phyloP scores from a whole-genome alignment of 2,888 invertebrate genomes.

The Dusona sp. region DNA sequence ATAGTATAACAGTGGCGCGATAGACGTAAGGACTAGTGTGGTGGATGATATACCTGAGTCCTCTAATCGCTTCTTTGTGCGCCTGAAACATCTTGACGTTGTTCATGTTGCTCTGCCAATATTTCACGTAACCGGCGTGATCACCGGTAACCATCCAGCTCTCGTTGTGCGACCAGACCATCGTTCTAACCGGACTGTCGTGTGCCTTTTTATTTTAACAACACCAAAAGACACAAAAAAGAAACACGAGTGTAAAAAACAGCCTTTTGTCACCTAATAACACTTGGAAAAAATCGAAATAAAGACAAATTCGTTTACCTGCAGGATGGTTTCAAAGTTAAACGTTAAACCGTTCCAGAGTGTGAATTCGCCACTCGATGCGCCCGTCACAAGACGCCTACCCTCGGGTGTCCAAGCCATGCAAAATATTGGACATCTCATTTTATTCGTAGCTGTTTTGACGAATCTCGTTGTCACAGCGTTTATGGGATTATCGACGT shows the following conservation, averaged over 20 bases:
- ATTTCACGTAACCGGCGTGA: conserved; percentile 99
- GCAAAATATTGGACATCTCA: conserved; percentile 99
- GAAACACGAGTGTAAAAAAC: conserved; percentile 2
- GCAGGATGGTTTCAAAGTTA: conserved; percentile 99
- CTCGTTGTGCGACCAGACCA: conserved; percentile 99
- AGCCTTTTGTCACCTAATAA: not conserved
- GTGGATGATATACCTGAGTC: conserved; percentile 92
- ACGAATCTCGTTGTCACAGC: conserved; percentile 98
- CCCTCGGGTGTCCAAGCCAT: conserved; percentile 99
- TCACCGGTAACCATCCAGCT: conserved; percentile 99
- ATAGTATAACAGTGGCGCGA: conserved; percentile 78
- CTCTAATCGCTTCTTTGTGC: conserved; percentile 99
- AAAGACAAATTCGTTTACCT: conserved; percentile 86
- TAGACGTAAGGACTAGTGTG: conserved; percentile 84
- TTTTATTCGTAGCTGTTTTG: conserved; percentile 99
- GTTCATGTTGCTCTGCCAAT: conserved; percentile 99
- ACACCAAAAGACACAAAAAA: conserved; percentile 31
- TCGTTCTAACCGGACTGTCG: conserved; percentile 98
- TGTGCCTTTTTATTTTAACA: conserved; percentile 91
- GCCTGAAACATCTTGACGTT: conserved; percentile 99
- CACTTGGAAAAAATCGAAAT: not conserved
- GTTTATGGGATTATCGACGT: conserved; percentile 98
- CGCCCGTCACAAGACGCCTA: conserved; percentile 97
- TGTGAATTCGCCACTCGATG: conserved; percentile 99
- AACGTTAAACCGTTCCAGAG: conserved; percentile 99